These are phyloP conservation scores for Sebastes iracundus DNA, from an alignment of 2,797 vertebrate species.

Conservation along the genomic window DNA sequence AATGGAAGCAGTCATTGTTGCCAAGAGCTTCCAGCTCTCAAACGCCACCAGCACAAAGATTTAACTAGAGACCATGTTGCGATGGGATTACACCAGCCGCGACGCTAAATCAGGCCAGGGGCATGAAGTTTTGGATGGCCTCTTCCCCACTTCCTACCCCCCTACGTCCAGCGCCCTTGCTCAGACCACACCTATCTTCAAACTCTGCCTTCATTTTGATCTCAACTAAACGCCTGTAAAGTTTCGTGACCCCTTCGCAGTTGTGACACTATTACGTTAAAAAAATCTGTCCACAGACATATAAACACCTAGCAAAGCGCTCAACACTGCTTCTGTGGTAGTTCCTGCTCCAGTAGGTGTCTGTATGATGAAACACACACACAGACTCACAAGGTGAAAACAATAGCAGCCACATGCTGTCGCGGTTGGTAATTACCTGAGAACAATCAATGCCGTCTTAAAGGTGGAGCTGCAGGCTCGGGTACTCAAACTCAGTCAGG, in stretches of 20 bases:
- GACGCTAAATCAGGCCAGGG: too few relatives aligned
- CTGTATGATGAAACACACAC: background rate
- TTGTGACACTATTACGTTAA: too few relatives aligned
- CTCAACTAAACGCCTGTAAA: background rate
- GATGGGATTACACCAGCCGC: too few relatives aligned
- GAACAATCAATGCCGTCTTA: background rate
- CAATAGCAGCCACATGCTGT: background rate
- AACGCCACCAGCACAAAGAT: background rate
- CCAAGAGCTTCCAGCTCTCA: background rate
- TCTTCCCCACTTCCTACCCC: too few relatives aligned
- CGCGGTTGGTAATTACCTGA: background rate
- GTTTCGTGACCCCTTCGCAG: too few relatives aligned
- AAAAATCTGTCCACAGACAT: background rate
- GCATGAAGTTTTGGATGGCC: too few relatives aligned
- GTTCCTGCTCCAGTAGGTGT: too few relatives aligned
- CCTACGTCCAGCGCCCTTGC: background rate
- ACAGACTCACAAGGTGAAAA: background rate
- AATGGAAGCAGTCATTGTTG: background rate
- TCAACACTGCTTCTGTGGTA: background rate
- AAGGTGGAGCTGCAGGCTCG: constrained; percentile 23
- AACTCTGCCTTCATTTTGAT: background rate
- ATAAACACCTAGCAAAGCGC: background rate
- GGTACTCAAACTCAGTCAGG: background rate
- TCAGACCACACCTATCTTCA: background rate
- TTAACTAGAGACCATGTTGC: background rate